Base-by-base conservation (phyloP, 2,888 invertebrate genomes). In the Chydorus sphaericus region DNA sequence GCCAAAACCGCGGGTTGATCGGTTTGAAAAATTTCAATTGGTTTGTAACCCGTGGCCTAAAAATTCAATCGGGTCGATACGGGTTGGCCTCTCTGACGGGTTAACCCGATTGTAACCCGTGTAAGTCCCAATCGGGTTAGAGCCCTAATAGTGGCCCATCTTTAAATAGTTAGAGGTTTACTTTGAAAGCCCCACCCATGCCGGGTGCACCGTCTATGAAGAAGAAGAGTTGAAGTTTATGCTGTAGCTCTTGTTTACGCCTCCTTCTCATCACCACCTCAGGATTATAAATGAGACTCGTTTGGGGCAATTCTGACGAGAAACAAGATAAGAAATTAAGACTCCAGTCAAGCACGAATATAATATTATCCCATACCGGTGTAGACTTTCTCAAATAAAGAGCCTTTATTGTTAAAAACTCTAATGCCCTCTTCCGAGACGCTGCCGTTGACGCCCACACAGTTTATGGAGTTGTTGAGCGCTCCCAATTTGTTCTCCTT, bases 261-360 rank as follows among this genome's bases (percentile, higher is more conserved):
- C 96, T 77, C 53, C 96, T 80, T 60, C 94, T 79, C 98, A 99
- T 98, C 64, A 99, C 98, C 59, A 96, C 94, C 76, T 98, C 98
- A 3, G 98, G 98, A 76, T 98, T 99, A 61, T 96, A 97, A 69
- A 99, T 98, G 73, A 98, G 98, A 65, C 92, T 94, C 54, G 94
- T 96, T 74, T 97, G 94, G 28, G 97, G 97, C 64, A 97, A 73
- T 75, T 96, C 96, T 82, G 73, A 36, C 69, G 69, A 61, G 58
- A 60, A 59, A 63, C 55, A 64, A 36, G n/a, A 16, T 14, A n/a
- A 48, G 18, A 48, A n/a, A n/a, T n/a, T n/a, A n/a, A n/a, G n/a
- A n/a, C n/a, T n/a, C n/a, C n/a, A n/a, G n/a, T 14, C 4, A 20
- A 18, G 8, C 48, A 48, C 18, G 8, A 48, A 20, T 48, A 3